phyloP scores from a whole-genome alignment of 2,797 vertebrate genomes.

The Tragopan temminckii region DNA sequence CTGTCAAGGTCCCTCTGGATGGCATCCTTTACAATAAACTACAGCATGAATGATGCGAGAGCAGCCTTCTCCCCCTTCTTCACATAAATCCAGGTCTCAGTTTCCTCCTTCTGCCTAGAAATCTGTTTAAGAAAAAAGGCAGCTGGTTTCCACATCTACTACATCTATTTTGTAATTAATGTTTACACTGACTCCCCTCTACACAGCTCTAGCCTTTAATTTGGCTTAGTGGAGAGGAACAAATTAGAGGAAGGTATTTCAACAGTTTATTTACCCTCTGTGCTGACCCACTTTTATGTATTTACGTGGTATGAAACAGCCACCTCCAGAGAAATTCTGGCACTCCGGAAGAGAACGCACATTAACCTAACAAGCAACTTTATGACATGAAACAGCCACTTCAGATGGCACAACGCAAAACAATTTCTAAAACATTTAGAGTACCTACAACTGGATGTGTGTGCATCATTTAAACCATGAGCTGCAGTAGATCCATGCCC shows the following conservation, averaged over 20 bases:
- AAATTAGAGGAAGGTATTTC: neutral
- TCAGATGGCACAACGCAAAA: neutral
- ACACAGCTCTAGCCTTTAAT: neutral
- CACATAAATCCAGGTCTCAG: neutral
- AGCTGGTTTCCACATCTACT: neutral
- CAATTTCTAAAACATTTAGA: neutral
- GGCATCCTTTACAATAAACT: neutral
- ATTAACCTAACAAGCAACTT: neutral
- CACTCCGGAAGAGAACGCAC: neutral
- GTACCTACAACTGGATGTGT: neutral
- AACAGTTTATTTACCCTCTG: neutral
- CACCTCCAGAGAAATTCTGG: neutral
- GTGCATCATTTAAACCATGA: neutral
- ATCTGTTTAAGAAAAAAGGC: neutral
- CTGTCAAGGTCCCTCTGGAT: no score
- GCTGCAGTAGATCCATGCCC: neutral
- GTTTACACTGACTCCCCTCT: neutral
- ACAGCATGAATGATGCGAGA: neutral
- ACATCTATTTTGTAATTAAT: neutral
- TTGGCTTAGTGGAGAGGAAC: neutral
- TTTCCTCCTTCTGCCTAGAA: neutral
- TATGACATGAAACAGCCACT: neutral
- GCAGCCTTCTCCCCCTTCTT: neutral
- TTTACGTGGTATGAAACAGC: accelerated
- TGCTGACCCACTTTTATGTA: neutral